Conservation (phyloP, 2,113 vertebrate species). For the Euleptes europaea region DNA sequence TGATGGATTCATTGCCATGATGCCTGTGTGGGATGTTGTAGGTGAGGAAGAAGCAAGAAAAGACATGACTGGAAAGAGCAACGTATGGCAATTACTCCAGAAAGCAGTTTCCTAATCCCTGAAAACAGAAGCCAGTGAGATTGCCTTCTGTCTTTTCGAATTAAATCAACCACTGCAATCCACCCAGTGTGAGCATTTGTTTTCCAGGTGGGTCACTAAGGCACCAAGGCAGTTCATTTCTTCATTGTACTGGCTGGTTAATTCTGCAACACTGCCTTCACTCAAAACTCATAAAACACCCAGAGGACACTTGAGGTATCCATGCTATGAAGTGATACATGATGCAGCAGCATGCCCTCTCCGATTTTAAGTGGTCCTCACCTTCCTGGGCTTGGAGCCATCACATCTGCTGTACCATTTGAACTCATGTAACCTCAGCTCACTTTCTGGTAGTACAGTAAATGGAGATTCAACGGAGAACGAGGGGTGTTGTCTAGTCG, state of each 20-base stretch:
- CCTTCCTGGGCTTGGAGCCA: slow-evolving; percentile 5
- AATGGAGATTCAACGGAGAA: not conserved
- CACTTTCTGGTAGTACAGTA: not conserved
- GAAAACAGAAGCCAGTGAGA: slow-evolving; percentile 9
- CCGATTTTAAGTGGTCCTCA: slow-evolving; percentile 7
- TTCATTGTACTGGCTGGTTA: not conserved
- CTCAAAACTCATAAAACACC: not conserved
- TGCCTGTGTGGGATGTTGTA: no score
- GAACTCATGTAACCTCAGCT: slow-evolving; percentile 6
- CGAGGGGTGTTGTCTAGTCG: not conserved
- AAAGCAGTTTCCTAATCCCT: not conserved
- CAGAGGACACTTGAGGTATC: not conserved
- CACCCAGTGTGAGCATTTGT: slow-evolving; percentile 1
- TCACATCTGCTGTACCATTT: slow-evolving; percentile 11
- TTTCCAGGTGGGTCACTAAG: slow-evolving; percentile 4
- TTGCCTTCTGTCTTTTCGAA: not conserved
- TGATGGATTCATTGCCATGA: no score
- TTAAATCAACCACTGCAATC: not conserved
- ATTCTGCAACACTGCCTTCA: not conserved
- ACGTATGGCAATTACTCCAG: no score
- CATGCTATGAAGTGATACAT: not conserved
- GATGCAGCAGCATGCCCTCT: slow-evolving; percentile 7
- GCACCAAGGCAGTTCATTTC: slow-evolving; percentile 10
- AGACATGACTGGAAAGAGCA: no score
- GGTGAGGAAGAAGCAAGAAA: no score